phyloP scores from a whole-genome alignment of 2,797 vertebrate species.

The Tadarida brasiliensis region DNA sequence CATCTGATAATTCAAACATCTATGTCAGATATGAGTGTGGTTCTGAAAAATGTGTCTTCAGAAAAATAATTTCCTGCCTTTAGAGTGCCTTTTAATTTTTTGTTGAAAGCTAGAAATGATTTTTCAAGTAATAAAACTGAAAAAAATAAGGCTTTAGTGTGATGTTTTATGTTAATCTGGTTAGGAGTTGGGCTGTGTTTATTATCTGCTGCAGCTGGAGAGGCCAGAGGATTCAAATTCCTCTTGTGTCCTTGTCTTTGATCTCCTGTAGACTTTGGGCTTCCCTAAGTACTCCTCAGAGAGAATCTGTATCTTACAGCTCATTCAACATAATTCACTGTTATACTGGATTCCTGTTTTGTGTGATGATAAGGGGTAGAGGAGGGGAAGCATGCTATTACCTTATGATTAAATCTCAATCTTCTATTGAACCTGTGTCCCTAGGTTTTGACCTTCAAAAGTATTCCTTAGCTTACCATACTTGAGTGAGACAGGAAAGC shows the following conservation, averaged over 20 bases:
- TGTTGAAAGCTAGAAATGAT: not conserved
- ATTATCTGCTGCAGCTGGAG: not conserved
- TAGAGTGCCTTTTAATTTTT: not conserved
- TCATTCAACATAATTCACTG: not conserved
- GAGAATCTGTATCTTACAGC: not conserved
- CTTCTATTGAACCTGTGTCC: not conserved
- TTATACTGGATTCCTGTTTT: not conserved
- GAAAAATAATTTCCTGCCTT: not conserved
- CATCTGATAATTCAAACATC: not conserved
- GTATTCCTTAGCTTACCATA: not conserved
- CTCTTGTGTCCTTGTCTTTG: not conserved
- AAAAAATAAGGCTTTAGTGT: not conserved
- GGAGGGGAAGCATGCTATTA: not conserved
- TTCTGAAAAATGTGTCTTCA: slow-evolving; percentile 2
- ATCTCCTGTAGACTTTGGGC: not conserved
- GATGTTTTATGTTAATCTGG: not conserved
- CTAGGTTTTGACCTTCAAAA: not conserved
- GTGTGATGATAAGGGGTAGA: not conserved
- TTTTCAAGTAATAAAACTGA: not conserved
- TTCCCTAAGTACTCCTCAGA: slow-evolving; percentile 6
- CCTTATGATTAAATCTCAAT: slow-evolving; percentile 23
- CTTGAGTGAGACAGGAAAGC: not conserved
- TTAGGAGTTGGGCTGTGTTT: not conserved
- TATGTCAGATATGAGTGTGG: not conserved
- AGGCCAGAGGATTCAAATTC: not conserved